Evolutionary conservation across 2,888 invertebrate genomes (phyloP), one percentile per base, ranked within the genome.

Genomic region (Nemotelus nigrinus): DNA sequence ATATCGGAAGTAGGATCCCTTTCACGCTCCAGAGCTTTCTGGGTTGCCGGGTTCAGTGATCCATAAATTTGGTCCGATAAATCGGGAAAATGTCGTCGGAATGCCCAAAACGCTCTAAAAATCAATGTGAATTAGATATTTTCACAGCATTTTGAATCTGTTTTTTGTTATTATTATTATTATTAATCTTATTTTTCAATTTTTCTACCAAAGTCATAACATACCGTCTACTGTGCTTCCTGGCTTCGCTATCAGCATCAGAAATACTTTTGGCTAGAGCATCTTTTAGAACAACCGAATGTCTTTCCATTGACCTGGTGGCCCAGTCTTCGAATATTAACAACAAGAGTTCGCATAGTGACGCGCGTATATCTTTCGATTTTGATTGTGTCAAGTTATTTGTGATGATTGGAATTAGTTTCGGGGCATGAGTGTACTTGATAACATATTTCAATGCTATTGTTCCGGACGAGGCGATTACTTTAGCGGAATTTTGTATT

Each of bases 401-500:
- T 7, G 93, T 91, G 44, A 97, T 90, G 79, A 95, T 93, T 44
- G 96, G 94, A 65, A 97, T 89, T 58, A 96, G 88, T 60, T 96
- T 91, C 75, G 93, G 91, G 80, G 93, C 91, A 84, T 95, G 95
- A 4, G 94, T 94, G 86, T 94, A 90, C 84, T 92, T 91, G 78
- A 98, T 93, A 74, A 98, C 94, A 88, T 96, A 97, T 72, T 94
- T 92, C 55, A 98, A 91, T 81, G 96, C 93, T 77, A 97, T 92
- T 2, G 92, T 90, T 71, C 96, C 97, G 0, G 97, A 94, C 0
- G 96, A 94, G 4, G 98, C 94, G 86, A 98, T 95, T 80, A 96
- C 95, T 91, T 98, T 99, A 80, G 97, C 98, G 81, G 96, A 96
- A 86, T 98, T 99, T 84, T 96, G 96, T 86, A 98, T 95, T 78